phyloP scores from a whole-genome alignment of 2,888 invertebrate genomes.

The Ophion obscuratus region DNA sequence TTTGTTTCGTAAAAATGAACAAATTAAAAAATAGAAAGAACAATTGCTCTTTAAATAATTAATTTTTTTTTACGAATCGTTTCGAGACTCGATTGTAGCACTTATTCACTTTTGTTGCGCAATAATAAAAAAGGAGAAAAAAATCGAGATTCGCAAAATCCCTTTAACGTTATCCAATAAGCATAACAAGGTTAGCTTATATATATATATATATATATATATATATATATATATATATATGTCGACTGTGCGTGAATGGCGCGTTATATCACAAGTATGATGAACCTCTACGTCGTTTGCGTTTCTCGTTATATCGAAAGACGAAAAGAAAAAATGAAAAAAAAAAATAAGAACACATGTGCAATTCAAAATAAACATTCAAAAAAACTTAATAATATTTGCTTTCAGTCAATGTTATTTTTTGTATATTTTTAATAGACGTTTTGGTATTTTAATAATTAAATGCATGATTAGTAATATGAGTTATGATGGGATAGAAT shows the following conservation, averaged over 20 bases:
- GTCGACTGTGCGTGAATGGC: neutral
- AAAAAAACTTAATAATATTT: neutral
- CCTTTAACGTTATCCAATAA: conserved; percentile 76
- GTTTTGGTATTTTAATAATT: neutral
- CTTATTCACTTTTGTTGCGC: conserved; percentile 64
- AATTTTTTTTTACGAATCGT: neutral
- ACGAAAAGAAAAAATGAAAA: too few relatives aligned
- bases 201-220: conserved; percentile 2
- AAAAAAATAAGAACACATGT: neutral
- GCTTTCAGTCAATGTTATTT: neutral
- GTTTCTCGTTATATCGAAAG: too few relatives aligned
- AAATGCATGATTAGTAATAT: too few relatives aligned
- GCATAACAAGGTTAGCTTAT: conserved; percentile 73
- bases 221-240: too few relatives aligned
- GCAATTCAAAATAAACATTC: neutral
- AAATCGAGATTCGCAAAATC: conserved; percentile 69
- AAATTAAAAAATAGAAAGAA: too few relatives aligned
- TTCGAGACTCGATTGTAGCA: neutral
- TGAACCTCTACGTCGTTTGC: neutral
- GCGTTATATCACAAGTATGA: conserved; percentile 25
- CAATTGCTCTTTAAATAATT: too few relatives aligned
- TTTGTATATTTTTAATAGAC: neutral
- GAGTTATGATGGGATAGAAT: too few relatives aligned
- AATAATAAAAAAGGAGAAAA: conserved; percentile 61
- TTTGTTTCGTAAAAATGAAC: too few relatives aligned